Percentiles rank a stretch among this genome's conserved stretches.
Evolutionary conservation across 2,113 vertebrate species (phyloP).

Genomic region (Oplegnathus fasciatus): DNA sequence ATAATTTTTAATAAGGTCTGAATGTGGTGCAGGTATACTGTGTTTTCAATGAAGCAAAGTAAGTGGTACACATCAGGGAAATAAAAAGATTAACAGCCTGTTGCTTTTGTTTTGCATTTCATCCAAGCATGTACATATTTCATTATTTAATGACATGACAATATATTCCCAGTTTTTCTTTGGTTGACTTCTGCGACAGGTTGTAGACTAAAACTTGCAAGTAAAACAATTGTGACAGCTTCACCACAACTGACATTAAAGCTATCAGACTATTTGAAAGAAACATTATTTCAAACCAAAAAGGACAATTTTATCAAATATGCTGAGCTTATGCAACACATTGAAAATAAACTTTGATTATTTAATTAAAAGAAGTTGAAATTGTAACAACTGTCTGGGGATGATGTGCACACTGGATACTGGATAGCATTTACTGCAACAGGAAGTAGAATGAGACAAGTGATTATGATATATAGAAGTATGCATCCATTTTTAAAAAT

Average conservation of each 20-base stretch:
- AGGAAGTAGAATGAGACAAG: not conserved
- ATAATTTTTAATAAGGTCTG: constrained; percentile 9
- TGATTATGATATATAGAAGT: not conserved
- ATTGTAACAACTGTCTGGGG: not conserved
- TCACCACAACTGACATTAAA: not conserved
- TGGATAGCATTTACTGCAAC: not conserved
- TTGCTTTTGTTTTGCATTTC: not conserved
- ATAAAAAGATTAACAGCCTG: not conserved
- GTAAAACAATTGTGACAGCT: not conserved
- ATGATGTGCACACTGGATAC: not conserved
- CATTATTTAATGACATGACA: not conserved
- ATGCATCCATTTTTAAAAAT: not conserved
- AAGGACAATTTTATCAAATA: not conserved
- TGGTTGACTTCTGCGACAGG: not conserved
- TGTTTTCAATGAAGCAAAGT: not conserved
- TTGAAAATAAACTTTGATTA: not conserved
- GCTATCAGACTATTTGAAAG: too few relatives aligned
- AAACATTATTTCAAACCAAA: not conserved
- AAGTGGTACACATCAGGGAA: not conserved
- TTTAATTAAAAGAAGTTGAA: not conserved
- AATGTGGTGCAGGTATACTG: not conserved
- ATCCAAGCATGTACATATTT: not conserved
- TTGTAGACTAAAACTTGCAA: not conserved
- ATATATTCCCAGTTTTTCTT: not conserved
- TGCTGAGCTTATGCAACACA: not conserved